These are phyloP conservation scores for Ageneiosus marmoratus DNA, from an alignment of 2,113 vertebrate species.

Conservation along the genomic window DNA sequence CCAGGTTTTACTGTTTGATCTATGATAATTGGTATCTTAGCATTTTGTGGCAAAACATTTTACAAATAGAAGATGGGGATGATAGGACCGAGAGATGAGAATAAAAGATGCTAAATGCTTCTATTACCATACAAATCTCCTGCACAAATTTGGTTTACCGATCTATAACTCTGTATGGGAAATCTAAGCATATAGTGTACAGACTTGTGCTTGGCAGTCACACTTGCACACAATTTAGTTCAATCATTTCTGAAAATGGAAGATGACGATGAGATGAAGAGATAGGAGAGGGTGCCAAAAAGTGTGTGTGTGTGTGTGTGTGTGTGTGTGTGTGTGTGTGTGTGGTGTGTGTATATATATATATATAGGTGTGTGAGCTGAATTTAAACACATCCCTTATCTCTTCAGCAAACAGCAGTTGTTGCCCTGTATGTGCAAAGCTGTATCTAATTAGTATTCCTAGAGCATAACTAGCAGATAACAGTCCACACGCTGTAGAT, in stretches of 20 bases:
- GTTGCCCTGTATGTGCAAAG: conserved; percentile 39
- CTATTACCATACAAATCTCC: conserved; percentile 16
- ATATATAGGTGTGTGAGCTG: conserved; percentile 38
- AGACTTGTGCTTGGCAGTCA: conserved; percentile 20
- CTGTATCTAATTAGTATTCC: conserved; percentile 54
- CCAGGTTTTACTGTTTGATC: conserved; percentile 29
- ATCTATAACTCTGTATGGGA: conserved; percentile 21
- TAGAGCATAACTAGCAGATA: conserved; percentile 41
- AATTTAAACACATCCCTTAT: conserved; percentile 39
- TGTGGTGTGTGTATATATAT: too few species aligned
- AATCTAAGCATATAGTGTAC: conserved; percentile 9
- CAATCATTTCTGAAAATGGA: conserved; percentile 18
- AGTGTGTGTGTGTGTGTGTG: not conserved
- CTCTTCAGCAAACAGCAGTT: conserved; percentile 30
- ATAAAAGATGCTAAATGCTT: conserved; percentile 1
- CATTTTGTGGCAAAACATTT: not conserved
- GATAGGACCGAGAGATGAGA: not conserved
- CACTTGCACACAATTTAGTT: conserved; percentile 14
- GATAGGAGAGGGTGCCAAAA: conserved; percentile 19
- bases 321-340: conserved; percentile 40
- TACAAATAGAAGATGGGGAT: not conserved
- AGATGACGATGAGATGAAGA: not conserved
- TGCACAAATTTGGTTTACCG: conserved; percentile 30
- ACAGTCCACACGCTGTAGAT: conserved; percentile 49
- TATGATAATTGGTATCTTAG: conserved; percentile 27